These are phyloP conservation scores for Kryptopterus vitreolus DNA, from an alignment of 2,797 vertebrate species.

Conservation along the genomic window DNA sequence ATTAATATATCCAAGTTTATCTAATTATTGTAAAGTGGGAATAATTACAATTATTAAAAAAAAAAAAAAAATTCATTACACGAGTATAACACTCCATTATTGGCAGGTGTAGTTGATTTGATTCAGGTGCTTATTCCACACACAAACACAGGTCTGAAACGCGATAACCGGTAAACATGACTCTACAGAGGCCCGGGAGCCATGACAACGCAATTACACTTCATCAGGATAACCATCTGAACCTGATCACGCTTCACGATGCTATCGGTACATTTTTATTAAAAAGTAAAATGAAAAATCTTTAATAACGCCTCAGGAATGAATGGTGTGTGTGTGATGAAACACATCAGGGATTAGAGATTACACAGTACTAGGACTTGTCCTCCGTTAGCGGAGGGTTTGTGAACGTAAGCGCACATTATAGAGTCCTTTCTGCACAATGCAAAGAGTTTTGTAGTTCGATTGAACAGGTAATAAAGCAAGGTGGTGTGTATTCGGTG, in stretches of 20 bases:
- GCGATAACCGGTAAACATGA: slow-evolving; percentile 49
- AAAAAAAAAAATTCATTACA: too few species aligned
- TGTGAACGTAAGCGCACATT: slow-evolving; percentile 24
- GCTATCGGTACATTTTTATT: neutral
- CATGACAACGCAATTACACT: slow-evolving; percentile 47
- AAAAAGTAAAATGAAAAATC: neutral
- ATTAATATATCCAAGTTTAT: too few species aligned
- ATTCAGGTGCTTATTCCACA: too few species aligned
- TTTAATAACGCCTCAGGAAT: neutral
- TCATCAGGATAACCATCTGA: neutral
- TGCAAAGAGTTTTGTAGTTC: slow-evolving; percentile 59
- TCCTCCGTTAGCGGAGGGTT: neutral
- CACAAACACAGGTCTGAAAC: slow-evolving; percentile 46
- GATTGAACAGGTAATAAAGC: slow-evolving; percentile 47
- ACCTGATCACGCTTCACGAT: neutral
- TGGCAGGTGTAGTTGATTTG: too few species aligned
- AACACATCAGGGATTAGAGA: neutral
- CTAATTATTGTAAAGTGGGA: too few species aligned
- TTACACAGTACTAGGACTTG: too few species aligned
- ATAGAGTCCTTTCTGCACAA: slow-evolving; percentile 45
- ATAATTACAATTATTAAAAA: too few species aligned
- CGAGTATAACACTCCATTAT: too few species aligned
- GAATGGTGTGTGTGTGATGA: neutral
- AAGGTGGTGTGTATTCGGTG: slow-evolving; percentile 40
- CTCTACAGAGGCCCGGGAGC: slow-evolving; percentile 46